Evolutionary conservation across 1,140 invertebrate species (phyloP).

Genomic region (Ganaspis sp.): DNA sequence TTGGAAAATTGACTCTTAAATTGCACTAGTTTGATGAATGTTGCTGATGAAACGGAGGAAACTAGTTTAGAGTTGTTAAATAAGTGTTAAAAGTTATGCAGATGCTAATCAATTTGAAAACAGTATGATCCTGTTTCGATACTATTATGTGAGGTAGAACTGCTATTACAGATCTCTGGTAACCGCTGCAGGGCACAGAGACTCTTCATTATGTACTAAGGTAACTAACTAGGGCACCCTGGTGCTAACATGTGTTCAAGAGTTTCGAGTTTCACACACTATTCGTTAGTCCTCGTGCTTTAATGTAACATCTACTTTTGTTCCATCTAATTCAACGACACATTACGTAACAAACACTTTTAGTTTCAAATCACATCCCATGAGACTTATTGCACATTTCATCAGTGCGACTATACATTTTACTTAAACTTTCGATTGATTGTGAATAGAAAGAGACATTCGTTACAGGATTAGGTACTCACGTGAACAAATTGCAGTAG

Average conservation of each 20-base stretch:
- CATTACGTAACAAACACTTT: neutral
- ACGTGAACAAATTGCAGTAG: too few relatives aligned
- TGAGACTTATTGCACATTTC: too few relatives aligned
- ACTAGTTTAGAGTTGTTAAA: too few relatives aligned
- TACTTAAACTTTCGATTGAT: too few relatives aligned
- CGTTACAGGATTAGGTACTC: too few relatives aligned
- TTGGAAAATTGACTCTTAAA: too few relatives aligned
- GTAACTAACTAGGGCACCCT: slow-evolving; percentile 1
- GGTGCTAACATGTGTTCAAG: neutral
- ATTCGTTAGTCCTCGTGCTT: neutral
- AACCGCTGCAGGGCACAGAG: neutral
- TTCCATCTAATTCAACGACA: neutral
- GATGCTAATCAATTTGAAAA: slow-evolving; percentile 12
- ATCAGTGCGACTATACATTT: too few relatives aligned
- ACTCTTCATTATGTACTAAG: neutral
- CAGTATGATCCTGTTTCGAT: neutral
- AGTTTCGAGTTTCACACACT: neutral
- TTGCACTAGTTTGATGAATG: too few relatives aligned
- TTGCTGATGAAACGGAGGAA: too few relatives aligned
- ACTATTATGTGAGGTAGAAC: too few relatives aligned
- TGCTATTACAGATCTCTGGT: neutral
- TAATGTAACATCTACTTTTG: neutral
- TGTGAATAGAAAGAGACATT: too few relatives aligned
- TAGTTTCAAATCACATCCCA: too few relatives aligned
- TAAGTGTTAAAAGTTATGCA: neutral